A percentile compares a stretch with the other conserved stretches of the same genome.
Evolutionary conservation across 2,888 invertebrate species (phyloP).

Genomic region (Chrysotoxum bicinctum): DNA sequence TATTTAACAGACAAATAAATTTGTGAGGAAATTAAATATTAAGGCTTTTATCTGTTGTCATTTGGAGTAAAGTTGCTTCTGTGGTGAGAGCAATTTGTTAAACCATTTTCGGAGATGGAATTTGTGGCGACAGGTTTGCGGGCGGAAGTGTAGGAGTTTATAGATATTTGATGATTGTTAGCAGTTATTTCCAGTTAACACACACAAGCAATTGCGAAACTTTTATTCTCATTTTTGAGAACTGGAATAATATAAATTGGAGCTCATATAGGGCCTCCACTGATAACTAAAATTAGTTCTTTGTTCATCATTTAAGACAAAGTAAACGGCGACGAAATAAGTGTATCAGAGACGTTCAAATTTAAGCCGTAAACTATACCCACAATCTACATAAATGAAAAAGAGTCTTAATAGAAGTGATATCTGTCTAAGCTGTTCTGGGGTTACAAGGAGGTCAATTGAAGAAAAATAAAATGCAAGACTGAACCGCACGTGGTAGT

Average conservation of each 20-base stretch:
- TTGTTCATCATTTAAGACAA: too few relatives aligned
- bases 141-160: not conserved
- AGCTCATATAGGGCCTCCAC: too few relatives aligned
- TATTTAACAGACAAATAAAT: constrained; percentile 10
- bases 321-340: too few relatives aligned
- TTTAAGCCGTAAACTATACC: too few relatives aligned
- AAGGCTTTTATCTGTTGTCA: not conserved
- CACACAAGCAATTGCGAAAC: not conserved
- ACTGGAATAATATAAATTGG: not conserved
- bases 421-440: too few relatives aligned
- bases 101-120: not conserved
- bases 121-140: not conserved
- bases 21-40: constrained; percentile 11
- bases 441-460: too few relatives aligned
- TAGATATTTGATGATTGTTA: not conserved
- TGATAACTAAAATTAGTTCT: too few relatives aligned
- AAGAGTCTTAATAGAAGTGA: too few relatives aligned
- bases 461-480: too few relatives aligned
- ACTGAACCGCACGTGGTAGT: too few relatives aligned
- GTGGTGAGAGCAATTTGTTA: not conserved
- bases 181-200: not conserved
- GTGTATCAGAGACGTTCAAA: too few relatives aligned
- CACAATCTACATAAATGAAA: too few relatives aligned
- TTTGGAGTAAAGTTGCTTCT: not conserved
- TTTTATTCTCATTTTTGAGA: not conserved